Conservation (phyloP, 2,797 vertebrate genomes). For the Denticeps clupeoides region DNA sequence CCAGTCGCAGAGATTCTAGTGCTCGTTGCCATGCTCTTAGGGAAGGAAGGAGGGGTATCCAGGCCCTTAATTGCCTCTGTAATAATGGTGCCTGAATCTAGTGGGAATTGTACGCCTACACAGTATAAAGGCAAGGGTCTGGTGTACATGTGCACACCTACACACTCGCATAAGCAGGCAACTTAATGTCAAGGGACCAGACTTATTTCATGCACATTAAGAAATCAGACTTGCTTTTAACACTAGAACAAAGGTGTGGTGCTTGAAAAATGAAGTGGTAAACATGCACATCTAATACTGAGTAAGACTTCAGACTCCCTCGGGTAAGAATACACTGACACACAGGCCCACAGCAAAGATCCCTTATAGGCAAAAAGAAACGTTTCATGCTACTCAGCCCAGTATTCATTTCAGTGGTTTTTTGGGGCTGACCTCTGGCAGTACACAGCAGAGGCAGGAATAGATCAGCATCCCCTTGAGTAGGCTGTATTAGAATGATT, state of each 20-base stretch:
- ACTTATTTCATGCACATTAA: too few species aligned
- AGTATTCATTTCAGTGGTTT: too few species aligned
- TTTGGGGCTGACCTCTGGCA: too few species aligned
- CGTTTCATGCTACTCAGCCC: too few species aligned
- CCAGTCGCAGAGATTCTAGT: slow-evolving; percentile 9
- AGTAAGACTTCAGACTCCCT: slow-evolving; percentile 2
- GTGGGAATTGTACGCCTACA: not conserved
- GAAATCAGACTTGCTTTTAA: too few species aligned
- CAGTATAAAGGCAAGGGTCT: not conserved
- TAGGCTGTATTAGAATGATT: too few species aligned
- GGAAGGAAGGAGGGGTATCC: slow-evolving; percentile 2
- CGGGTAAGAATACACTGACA: not conserved
- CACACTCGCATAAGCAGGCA: not conserved
- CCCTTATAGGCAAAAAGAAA: too few species aligned
- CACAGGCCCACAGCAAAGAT: not conserved
- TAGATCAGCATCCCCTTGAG: too few species aligned
- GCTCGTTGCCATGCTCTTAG: not conserved
- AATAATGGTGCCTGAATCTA: slow-evolving; percentile 16
- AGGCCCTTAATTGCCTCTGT: slow-evolving; percentile 13
- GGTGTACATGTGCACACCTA: not conserved
- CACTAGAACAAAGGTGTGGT: too few species aligned
- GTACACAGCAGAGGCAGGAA: too few species aligned
- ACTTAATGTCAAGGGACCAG: not conserved
- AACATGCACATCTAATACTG: too few species aligned
- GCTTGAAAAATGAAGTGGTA: too few species aligned